Base-by-base conservation (phyloP, 2,113 vertebrate genomes). In the Syrmaticus mikado region DNA sequence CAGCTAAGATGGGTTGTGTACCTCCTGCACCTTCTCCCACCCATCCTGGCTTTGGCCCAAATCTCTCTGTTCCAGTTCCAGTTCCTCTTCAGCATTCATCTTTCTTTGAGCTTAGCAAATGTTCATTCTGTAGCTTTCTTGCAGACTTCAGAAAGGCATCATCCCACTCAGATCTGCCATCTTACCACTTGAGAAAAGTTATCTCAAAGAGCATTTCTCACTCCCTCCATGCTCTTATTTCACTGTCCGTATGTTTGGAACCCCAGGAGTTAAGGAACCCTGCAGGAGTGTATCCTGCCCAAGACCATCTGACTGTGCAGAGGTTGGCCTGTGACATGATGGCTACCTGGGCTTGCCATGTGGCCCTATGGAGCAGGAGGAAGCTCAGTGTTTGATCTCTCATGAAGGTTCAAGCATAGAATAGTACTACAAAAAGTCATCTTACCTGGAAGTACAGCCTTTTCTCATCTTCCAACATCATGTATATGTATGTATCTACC, bases 11-110 rank as follows among this genome's bases (percentile, higher is more conserved):
- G 48, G 53, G 58, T 40, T 72, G 67, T 86, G 91, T 67, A 79
- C 80, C 90, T 90, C 84, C 71, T 48, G 93, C 81, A 86, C 73
- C 86, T 89, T 86, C 93, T 96, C 91, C 88, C 41, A 92, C 89
- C 62, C 43, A 0, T 50, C 46, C 77, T 78, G 83, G 89, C 88
- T 86, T 68, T 68, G 58, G 83, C 62, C 83, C 80, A 94, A 61
- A 87, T 9, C 34, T 53, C 68, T 87, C 89, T 72, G 83, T 68
- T 93, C 73, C 83, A 86, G 32, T 90, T 93, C 60, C 75, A 94
- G 13, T n/a, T 40, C 30, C 72, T 68, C 60, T 70, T 62, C 64
- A 82, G 58, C 52, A 52, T 58, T 90, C 52, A 41, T 88, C 61
- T 72, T 91, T 82, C 85, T 90, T 94, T 92, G 71, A 82, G 48